phyloP scores from a whole-genome alignment of 2,888 invertebrate species.

The Synanthedon myopaeformis region DNA sequence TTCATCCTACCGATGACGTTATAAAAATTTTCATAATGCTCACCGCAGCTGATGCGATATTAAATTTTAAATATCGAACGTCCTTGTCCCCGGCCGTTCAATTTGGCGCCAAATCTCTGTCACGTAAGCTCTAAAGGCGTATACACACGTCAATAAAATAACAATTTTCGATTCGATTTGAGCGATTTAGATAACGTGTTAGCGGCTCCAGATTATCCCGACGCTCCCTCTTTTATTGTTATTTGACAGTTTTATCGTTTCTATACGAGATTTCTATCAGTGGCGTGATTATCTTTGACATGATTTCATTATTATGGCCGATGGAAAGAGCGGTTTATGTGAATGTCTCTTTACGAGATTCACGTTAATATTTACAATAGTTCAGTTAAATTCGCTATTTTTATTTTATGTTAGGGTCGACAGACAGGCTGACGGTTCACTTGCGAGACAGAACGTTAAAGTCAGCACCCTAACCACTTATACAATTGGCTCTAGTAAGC shows the following conservation, averaged over 20 bases:
- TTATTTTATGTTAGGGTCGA: too few species aligned
- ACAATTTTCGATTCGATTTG: slow-evolving; percentile 15
- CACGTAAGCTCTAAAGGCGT: slow-evolving; percentile 21
- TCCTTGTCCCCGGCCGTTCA: slow-evolving; percentile 26
- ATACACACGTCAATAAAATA: slow-evolving; percentile 33
- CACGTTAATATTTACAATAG: too few species aligned
- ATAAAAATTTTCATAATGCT: slow-evolving; percentile 54
- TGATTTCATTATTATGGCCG: too few species aligned
- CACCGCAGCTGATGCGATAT: slow-evolving; percentile 57
- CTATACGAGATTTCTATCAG: not conserved
- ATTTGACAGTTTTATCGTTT: not conserved
- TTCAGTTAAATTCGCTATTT: too few species aligned
- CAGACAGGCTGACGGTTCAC: too few species aligned
- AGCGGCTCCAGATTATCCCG: not conserved
- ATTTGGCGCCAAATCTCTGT: slow-evolving; percentile 47
- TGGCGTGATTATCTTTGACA: too few species aligned
- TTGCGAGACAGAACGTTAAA: too few species aligned
- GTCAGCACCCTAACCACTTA: too few species aligned
- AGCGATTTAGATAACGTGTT: slow-evolving; percentile 9
- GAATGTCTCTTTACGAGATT: too few species aligned
- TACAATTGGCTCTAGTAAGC: too few species aligned
- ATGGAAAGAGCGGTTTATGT: too few species aligned
- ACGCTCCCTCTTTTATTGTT: not conserved
- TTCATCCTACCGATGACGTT: slow-evolving; percentile 19
- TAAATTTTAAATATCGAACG: slow-evolving; percentile 66